phyloP scores from a whole-genome alignment of 2,113 vertebrate species.

The Nannospalax galili region DNA sequence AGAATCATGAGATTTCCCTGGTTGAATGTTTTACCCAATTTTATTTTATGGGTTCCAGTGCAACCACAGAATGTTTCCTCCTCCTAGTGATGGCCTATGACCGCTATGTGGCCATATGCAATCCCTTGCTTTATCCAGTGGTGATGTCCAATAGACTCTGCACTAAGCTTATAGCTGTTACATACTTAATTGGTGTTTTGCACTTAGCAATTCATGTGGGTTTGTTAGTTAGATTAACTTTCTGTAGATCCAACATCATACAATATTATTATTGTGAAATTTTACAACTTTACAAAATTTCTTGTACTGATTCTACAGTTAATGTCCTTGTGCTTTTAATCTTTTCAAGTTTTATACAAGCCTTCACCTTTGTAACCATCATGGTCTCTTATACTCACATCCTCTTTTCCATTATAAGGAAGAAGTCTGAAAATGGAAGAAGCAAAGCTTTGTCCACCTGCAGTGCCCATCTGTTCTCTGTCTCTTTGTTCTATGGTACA shows the following conservation, averaged over 20 bases:
- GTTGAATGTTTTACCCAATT: constrained; percentile 19
- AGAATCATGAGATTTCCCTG: neutral
- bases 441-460: constrained; percentile 66
- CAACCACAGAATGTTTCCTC: constrained; percentile 70
- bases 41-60: constrained; percentile 57
- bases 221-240: constrained; percentile 61
- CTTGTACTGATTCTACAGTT: constrained; percentile 55
- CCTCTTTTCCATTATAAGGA: constrained; percentile 52
- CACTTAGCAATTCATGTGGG: constrained; percentile 50
- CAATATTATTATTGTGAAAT: constrained; percentile 74
- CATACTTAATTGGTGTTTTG: constrained; percentile 48
- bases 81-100: constrained; percentile 67
- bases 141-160: constrained; percentile 61
- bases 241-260: constrained; percentile 55
- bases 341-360: constrained; percentile 41
- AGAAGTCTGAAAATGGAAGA: constrained; percentile 45
- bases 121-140: constrained; percentile 54
- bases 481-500: constrained; percentile 62
- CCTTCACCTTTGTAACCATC: constrained; percentile 50
- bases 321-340: constrained; percentile 54
- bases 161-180: neutral
- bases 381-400: constrained; percentile 56
- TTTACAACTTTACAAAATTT: constrained; percentile 67
- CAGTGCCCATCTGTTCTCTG: constrained; percentile 54
- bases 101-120: constrained; percentile 35